Conservation (phyloP, 2,888 invertebrate species). For the Troides oblongomaculatus region DNA sequence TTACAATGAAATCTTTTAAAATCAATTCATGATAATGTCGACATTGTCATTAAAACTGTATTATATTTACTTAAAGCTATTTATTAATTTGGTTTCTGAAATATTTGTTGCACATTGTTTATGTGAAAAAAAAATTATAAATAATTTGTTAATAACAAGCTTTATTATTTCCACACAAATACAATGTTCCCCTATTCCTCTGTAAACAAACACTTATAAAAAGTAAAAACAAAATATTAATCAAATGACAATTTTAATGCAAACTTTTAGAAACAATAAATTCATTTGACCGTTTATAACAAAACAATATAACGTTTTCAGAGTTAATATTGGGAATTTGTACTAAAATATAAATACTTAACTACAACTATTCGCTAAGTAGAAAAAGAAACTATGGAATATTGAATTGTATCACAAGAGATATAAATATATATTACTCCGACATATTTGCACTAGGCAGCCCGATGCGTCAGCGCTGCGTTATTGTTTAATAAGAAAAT, state of each 20-base stretch:
- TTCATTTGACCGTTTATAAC: too few species aligned
- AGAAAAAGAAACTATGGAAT: conserved; percentile 2
- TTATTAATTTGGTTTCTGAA: conserved; percentile 23
- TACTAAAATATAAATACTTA: conserved; percentile 29
- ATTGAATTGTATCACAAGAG: neutral
- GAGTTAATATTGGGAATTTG: conserved; percentile 18
- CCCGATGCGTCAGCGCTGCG: neutral
- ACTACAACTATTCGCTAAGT: conserved; percentile 6
- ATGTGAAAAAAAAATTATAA: conserved; percentile 2
- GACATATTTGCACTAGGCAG: neutral
- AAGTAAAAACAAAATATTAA: neutral
- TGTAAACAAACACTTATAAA: neutral
- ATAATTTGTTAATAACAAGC: neutral
- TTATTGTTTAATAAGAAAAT: conserved; percentile 11
- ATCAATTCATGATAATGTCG: conserved; percentile 23
- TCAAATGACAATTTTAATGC: neutral
- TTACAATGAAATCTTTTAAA: conserved; percentile 28
- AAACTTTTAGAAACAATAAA: neutral
- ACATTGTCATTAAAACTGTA: conserved; percentile 2
- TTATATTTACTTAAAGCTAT: conserved; percentile 25
- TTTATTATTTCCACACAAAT: conserved; percentile 1
- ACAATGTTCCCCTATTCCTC: neutral
- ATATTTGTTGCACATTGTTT: conserved; percentile 9
- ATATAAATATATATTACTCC: conserved; percentile 16
- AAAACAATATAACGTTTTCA: too few species aligned